These are phyloP conservation scores for Drosophila kepulauana DNA, from an alignment of 1,140 invertebrate species.

Conservation along the genomic window DNA sequence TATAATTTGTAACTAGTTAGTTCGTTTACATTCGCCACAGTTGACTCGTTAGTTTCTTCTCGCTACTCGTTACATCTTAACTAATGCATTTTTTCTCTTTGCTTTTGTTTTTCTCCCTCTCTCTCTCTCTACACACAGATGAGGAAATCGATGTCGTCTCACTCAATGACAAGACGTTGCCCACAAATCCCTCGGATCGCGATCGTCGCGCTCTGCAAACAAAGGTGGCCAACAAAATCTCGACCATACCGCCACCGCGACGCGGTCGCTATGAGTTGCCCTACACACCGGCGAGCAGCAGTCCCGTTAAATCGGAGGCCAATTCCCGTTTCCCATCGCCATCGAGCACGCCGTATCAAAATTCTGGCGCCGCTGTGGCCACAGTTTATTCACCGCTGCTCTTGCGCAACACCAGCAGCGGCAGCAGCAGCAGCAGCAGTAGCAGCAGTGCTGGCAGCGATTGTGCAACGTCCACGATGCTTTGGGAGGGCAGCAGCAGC, in stretches of 20 bases:
- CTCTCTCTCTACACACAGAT: constrained; percentile 86
- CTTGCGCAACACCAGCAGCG: constrained; percentile 23
- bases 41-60: neutral
- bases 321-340: constrained; percentile 73
- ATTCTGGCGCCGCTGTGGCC: neutral
- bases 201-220: constrained; percentile 88
- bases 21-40: neutral
- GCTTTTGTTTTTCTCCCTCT: constrained; percentile 37
- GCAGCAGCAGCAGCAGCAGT: constrained; percentile 39
- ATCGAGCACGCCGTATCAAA: constrained; percentile 66
- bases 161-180: constrained; percentile 87
- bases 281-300: constrained; percentile 80
- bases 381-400: constrained; percentile 33
- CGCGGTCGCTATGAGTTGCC: constrained; percentile 59
- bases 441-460: constrained; percentile 37
- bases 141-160: constrained; percentile 94
- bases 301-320: constrained; percentile 76
- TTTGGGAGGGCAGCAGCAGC: neutral
- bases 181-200: constrained; percentile 87
- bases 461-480: neutral
- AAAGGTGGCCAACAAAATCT: constrained; percentile 74
- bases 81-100: neutral
- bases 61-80: neutral
- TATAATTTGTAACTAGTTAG: neutral
- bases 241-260: constrained; percentile 48